Base-by-base conservation (phyloP, 2,888 invertebrate genomes). In the Eueremaeus valkanovi region DNA sequence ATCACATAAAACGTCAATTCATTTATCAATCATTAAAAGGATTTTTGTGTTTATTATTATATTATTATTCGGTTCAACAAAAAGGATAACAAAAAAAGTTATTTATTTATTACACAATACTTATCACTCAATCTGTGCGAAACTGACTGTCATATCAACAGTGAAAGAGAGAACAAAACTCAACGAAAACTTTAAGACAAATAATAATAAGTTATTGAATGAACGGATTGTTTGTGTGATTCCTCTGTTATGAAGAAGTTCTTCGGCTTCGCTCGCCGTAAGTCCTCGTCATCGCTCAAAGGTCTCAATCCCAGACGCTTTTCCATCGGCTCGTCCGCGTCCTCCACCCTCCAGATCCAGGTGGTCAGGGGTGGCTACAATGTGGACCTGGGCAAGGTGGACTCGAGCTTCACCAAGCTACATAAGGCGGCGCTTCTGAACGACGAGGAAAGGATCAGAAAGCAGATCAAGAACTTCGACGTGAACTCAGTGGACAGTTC, bases 311-410 rank as follows among this genome's bases (percentile, higher is more conserved):
- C 40, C 21, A 42, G 76, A 1, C 74, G 76, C 16, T 51, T 75
- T 18, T 76, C 76, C 2, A 49, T 72, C 33, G 42, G 42, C 1
- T 76, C 75, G 6, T 45, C 36, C 13, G 45, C 72, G 11, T 58
- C 42, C 1, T 70, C 74, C 11, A 42, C 73, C 24, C 72, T 74
- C 8, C 66, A 74, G 33, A 77, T 77, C 27, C 73, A 75, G 58
- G 72, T 77, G 31, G 55, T 77, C 16, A 58, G 77, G 16, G 77
- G 76, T 27, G 77, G 73, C 1, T 77, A 77, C 42, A 77, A 77
- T 24, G 75, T 77, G 18, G 77, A 77, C 45, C 55, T 77, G 31
- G 63, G 55, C 5, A 76, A 76, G 55, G 76, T 77, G 6, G 77
- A 77, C 40, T n/a, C 49, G 33, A 36, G 29, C 8, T 77, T 77